Conservation (phyloP, 1,140 invertebrate species). For the Apis laboriosa region DNA sequence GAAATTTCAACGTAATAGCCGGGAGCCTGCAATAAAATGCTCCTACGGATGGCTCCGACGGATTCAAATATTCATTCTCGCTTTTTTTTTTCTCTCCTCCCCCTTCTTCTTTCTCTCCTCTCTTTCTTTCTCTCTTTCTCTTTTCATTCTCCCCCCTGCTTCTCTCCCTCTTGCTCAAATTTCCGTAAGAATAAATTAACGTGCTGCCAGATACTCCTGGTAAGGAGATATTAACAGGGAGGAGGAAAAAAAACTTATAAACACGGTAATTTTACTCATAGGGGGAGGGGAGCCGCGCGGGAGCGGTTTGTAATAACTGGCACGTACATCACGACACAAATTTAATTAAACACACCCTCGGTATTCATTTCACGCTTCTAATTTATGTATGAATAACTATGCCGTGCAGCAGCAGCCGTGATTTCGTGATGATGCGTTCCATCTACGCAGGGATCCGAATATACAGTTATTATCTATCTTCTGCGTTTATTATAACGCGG, state of each 20-base stretch:
- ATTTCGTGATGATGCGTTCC: conserved; percentile 64
- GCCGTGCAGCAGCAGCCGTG: conserved; percentile 65
- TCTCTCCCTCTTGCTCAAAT: background rate
- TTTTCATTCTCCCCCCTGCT: too few species aligned
- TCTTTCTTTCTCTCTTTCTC: background rate
- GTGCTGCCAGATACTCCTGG: background rate
- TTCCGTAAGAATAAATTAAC: conserved; percentile 34
- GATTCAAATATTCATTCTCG: conserved; percentile 7
- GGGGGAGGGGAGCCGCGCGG: conserved; percentile 51
- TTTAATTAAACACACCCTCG: conserved; percentile 79
- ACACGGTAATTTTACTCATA: conserved; percentile 67
- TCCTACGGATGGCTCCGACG: background rate
- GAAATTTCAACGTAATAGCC: conserved; percentile 14
- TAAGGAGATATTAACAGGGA: conserved; percentile 27
- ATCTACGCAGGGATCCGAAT: background rate
- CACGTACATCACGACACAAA: conserved; percentile 78
- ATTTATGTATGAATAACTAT: conserved; percentile 79
- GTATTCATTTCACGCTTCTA: conserved; percentile 77
- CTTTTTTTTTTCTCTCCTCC: background rate
- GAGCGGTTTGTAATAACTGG: conserved; percentile 75
- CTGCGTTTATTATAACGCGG: conserved; percentile 46
- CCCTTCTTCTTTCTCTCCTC: background rate
- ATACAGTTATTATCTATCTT: conserved; percentile 52
- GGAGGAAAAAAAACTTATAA: conserved; percentile 64
- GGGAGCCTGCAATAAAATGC: background rate